Base-by-base conservation (phyloP, 2,797 vertebrate genomes). In the Crossoptilon crossoptilon region DNA sequence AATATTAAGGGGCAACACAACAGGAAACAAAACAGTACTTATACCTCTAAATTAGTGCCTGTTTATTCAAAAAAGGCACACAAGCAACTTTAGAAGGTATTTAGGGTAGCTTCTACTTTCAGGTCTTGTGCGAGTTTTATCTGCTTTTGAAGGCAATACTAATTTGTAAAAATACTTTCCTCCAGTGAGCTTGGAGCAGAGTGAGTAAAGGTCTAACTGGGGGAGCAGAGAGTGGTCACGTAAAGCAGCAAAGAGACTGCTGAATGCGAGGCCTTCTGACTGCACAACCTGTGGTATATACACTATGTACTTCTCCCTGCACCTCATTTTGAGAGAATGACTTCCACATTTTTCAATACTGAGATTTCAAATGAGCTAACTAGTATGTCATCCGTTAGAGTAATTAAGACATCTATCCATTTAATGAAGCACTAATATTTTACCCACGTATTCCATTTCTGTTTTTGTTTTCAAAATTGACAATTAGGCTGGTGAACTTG, bases 201-300 rank as follows among this genome's bases (percentile, higher is more conserved):
- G 39, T 26, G 21, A 26, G 33, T 2, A 2, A n/a, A 35, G 17
- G 29, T 51, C 43, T 85, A 1, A 0, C 1, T 24, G 27, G 16
- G 11, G 37, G n/a, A 75, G 44, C 26, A 39, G 31, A 58, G 79
- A 46, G 27, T 3, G 21, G 23, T 46, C n/a, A 14, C 22, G 43
- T 29, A 11, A 48, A 26, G 44, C 22, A 37, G 33, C 33, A 59
- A 59, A 51, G 27, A 55, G 59, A 23, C 31, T 23, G 12, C 7
- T 23, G 19, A 80, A 46, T 3, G 19, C 3, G 29, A 70, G 9
- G 22, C 1, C 59, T 48, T 43, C n/a, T 21, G 18, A n/a, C 39
- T 60, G 27, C 27, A 49, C 72, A 26, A 33, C 23, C 24, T 26
- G 10, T 33, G 18, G 21, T 33, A 22, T 17, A 19, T 31, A 43